A percentile compares a stretch with the other conserved stretches of the same genome.
phyloP scores from a whole-genome alignment of 1,140 invertebrate genomes.

The Melitaea cinxia region DNA sequence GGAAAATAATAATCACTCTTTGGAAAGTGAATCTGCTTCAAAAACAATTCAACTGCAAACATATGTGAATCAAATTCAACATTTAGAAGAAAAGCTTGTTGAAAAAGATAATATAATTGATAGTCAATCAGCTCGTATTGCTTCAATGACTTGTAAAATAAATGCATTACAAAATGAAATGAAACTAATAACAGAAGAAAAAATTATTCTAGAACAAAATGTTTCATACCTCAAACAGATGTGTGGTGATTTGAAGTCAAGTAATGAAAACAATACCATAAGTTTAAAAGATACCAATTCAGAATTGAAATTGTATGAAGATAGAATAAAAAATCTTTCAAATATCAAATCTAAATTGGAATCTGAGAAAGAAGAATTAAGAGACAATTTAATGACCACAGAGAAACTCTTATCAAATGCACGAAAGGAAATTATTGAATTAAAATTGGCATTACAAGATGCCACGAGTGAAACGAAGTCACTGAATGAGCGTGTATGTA shows the following conservation, averaged over 20 bases:
- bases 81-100: constrained; percentile 65
- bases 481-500: constrained; percentile 64
- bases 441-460: constrained; percentile 78
- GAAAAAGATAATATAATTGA: constrained; percentile 74
- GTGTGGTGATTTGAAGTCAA: constrained; percentile 69
- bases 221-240: constrained; percentile 74
- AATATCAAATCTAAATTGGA: constrained; percentile 66
- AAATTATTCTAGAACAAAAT: constrained; percentile 73
- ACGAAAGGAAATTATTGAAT: constrained; percentile 74
- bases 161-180: constrained; percentile 74
- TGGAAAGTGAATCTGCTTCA: constrained; percentile 86
- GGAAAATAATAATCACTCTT: constrained; percentile 87
- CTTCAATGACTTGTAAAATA: constrained; percentile 69
- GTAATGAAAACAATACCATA: constrained; percentile 49
- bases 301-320: constrained; percentile 76
- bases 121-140: constrained; percentile 68
- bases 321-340: constrained; percentile 67
- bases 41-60: constrained; percentile 79
- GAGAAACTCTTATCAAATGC: constrained; percentile 74
- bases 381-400: constrained; percentile 64
- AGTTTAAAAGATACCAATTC: constrained; percentile 60
- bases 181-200: constrained; percentile 70
- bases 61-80: constrained; percentile 69
- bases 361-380: constrained; percentile 58
- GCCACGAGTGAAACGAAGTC: constrained; percentile 74